Percentiles rank a stretch among this genome's conserved stretches.
Evolutionary conservation across 2,113 vertebrate genomes (phyloP).

Genomic region (Takifugu flavidus): DNA sequence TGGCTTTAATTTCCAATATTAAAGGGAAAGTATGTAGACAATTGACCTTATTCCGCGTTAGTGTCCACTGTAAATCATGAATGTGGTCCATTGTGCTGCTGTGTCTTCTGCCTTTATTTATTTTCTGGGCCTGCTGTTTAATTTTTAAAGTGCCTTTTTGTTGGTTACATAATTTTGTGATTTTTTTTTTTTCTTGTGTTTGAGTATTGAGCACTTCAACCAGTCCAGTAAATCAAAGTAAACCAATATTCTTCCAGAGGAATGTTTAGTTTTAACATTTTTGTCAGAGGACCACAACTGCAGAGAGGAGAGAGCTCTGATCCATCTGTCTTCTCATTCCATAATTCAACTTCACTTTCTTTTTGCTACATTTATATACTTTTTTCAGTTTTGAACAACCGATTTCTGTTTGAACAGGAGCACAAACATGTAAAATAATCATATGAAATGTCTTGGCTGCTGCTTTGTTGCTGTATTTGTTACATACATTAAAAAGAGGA

Average conservation of each 20-base stretch:
- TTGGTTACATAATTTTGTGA: too few relatives aligned
- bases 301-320: neutral
- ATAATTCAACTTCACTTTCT: too few relatives aligned
- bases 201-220: neutral
- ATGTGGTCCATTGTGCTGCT: slow-evolving; percentile 1
- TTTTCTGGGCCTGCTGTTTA: neutral
- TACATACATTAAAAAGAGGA: slow-evolving; percentile 25
- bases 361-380: too few relatives aligned
- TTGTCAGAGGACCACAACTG: neutral
- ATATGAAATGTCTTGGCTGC: neutral
- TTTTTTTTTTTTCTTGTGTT: neutral
- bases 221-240: neutral
- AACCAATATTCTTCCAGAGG: neutral
- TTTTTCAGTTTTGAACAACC: neutral
- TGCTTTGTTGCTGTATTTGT: slow-evolving; percentile 48
- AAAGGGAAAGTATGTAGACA: slow-evolving; percentile 5
- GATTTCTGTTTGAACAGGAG: neutral
- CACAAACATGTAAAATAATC: neutral
- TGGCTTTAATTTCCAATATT: neutral
- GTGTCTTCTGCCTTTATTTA: neutral
- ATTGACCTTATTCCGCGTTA: neutral
- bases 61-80: neutral
- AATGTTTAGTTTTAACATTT: neutral
- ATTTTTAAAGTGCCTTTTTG: too few relatives aligned
- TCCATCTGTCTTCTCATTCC: too few relatives aligned